A percentile compares a stretch with the other conserved stretches of the same genome.
These are phyloP conservation scores for Diplosoma virens DNA, from an alignment of 23 tunicate species.

Conservation along the genomic window DNA sequence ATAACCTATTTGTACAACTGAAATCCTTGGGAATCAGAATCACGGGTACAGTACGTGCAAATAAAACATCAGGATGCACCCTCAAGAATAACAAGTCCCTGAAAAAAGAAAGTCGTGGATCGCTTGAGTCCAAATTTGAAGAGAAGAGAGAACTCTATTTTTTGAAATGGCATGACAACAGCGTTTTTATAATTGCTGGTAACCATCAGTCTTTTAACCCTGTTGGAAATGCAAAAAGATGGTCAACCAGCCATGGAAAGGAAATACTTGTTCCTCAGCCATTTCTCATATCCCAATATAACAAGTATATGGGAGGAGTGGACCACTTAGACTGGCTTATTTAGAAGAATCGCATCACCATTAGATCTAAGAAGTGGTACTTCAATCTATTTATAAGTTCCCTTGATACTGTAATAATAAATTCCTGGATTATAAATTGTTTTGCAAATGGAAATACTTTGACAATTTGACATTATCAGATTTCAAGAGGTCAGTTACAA, in stretches of 20 bases:
- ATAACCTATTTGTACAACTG: background rate
- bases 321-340: background rate
- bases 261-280: background rate
- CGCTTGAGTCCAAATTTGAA: background rate
- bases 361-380: conserved; percentile 1
- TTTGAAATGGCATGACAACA: background rate
- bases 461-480: no score
- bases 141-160: background rate
- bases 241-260: background rate
- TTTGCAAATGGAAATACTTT: background rate
- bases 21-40: background rate
- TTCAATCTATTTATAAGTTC: background rate
- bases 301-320: background rate
- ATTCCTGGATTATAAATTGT: background rate
- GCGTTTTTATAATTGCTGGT: background rate
- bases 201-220: background rate
- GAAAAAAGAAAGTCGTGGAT: conserved; percentile 2
- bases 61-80: background rate
- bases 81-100: background rate
- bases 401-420: background rate
- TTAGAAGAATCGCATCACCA: background rate
- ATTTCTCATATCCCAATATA: background rate
- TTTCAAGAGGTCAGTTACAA: no score
- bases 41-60: background rate
- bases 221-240: background rate